Conservation (phyloP, 1,140 invertebrate species). For the Drosophila seguyi region DNA sequence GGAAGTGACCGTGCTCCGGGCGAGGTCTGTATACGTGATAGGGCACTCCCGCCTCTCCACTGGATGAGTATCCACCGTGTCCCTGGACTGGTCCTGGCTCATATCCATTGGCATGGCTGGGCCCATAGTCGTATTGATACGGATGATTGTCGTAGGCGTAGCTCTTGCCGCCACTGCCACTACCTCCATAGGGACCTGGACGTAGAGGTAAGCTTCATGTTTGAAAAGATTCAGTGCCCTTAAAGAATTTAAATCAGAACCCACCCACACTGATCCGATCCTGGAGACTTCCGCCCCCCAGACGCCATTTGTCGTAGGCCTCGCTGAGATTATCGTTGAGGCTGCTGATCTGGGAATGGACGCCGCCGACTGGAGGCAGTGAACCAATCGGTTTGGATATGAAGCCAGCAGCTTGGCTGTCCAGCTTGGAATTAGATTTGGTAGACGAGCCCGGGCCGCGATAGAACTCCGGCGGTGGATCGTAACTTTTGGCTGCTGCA, state of each 20-base stretch:
- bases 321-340: slow-evolving; percentile 66
- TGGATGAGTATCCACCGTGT: slow-evolving; percentile 32
- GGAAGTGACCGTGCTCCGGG: slow-evolving; percentile 57
- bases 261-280: slow-evolving; percentile 79
- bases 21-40: slow-evolving; percentile 70
- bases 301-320: slow-evolving; percentile 70
- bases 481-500: slow-evolving; percentile 73
- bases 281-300: slow-evolving; percentile 36
- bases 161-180: slow-evolving; percentile 37
- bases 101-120: slow-evolving; percentile 42
- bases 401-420: slow-evolving; percentile 49
- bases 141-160: slow-evolving; percentile 55
- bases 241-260: slow-evolving; percentile 7
- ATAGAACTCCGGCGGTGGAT: slow-evolving; percentile 81
- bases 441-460: slow-evolving; percentile 67
- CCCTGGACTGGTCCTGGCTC: slow-evolving; percentile 48
- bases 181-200: slow-evolving; percentile 52
- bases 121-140: slow-evolving; percentile 60
- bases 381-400: slow-evolving; percentile 42
- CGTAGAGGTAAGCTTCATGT: not conserved
- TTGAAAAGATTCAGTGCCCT: not conserved
- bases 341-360: slow-evolving; percentile 23
- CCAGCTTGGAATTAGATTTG: slow-evolving; percentile 17
- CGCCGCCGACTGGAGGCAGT: slow-evolving; percentile 11
- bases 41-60: slow-evolving; percentile 62